These are phyloP conservation scores for Cydia fagiglandana DNA, from an alignment of 1,140 invertebrate species.

Conservation along the genomic window DNA sequence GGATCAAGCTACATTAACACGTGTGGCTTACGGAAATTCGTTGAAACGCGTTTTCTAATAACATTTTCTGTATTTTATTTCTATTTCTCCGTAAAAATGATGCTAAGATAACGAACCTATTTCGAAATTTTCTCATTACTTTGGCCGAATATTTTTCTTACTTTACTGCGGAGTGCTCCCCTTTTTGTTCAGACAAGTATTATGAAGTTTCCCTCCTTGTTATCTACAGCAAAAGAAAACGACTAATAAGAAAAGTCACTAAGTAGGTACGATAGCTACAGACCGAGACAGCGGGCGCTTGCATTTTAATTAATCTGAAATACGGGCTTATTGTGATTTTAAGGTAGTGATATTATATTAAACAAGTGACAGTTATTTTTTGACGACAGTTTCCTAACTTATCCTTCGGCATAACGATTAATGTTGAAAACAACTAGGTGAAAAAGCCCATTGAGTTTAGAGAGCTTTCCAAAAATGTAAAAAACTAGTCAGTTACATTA, in stretches of 20 bases:
- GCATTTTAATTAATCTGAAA: slow-evolving; percentile 60
- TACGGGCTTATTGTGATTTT: slow-evolving; percentile 32
- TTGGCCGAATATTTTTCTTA: slow-evolving; percentile 57
- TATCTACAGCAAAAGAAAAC: slow-evolving; percentile 54
- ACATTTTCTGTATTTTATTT: slow-evolving; percentile 49
- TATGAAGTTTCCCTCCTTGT: slow-evolving; percentile 56
- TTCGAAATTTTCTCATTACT: slow-evolving; percentile 64
- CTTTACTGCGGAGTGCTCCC: slow-evolving; percentile 56
- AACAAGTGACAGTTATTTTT: slow-evolving; percentile 36
- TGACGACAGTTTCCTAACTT: slow-evolving; percentile 50
- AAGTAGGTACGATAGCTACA: slow-evolving; percentile 54
- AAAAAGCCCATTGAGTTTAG: slow-evolving; percentile 46
- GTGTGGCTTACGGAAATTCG: slow-evolving; percentile 29
- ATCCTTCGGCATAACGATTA: slow-evolving; percentile 49
- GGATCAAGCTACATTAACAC: slow-evolving; percentile 33
- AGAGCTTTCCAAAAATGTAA: slow-evolving; percentile 53
- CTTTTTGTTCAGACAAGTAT: slow-evolving; percentile 56
- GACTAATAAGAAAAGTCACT: slow-evolving; percentile 66
- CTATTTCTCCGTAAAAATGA: slow-evolving; percentile 42
- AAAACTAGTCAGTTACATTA: slow-evolving; percentile 56
- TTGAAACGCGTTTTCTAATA: slow-evolving; percentile 36
- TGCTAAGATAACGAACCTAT: slow-evolving; percentile 50
- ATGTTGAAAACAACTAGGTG: slow-evolving; percentile 42
- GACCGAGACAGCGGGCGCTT: slow-evolving; percentile 48
- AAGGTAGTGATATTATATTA: slow-evolving; percentile 7